Percentiles rank a stretch among this genome's conserved stretches.
phyloP scores from a whole-genome alignment of 2,797 vertebrate genomes.

The Malacoctenus gilli region DNA sequence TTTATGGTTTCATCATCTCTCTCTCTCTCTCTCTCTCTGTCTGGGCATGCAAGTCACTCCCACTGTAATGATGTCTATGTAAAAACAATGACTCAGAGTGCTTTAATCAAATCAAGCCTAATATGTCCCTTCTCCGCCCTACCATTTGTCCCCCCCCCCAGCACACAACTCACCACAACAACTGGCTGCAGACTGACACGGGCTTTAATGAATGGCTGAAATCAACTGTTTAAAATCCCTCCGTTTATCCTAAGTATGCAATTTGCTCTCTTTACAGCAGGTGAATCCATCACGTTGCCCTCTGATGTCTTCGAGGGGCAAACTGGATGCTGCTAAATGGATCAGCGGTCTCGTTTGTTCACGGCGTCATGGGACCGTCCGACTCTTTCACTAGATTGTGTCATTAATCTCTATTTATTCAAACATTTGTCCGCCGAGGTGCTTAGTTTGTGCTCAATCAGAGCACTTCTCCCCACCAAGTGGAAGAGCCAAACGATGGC shows the following conservation, averaged over 20 bases:
- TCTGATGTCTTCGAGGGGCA: constrained; percentile 1
- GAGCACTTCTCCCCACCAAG: too few species aligned
- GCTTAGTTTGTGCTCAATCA: too few species aligned
- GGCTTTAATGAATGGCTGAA: constrained; percentile 23
- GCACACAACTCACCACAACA: too few species aligned
- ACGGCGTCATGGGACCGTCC: not conserved
- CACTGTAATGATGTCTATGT: constrained; percentile 25
- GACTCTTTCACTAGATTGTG: not conserved
- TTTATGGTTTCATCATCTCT: not conserved
- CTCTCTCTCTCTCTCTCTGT: not conserved
- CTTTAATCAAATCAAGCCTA: constrained; percentile 38
- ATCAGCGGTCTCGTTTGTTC: constrained; percentile 9
- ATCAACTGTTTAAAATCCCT: not conserved
- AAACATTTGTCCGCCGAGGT: too few species aligned
- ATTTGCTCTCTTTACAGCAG: constrained; percentile 18
- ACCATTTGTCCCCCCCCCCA: not conserved
- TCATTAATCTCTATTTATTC: not conserved
- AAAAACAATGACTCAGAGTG: constrained; percentile 44
- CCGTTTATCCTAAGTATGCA: constrained; percentile 7
- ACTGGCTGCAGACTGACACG: constrained; percentile 3
- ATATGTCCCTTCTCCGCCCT: not conserved
- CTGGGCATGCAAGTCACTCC: constrained; percentile 11
- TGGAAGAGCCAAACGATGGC: too few species aligned
- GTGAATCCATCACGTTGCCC: constrained; percentile 25
- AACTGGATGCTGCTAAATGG: constrained; percentile 7